Evolutionary conservation across 2,888 invertebrate species (phyloP).

Genomic region (Phoenoteleia sp.): DNA sequence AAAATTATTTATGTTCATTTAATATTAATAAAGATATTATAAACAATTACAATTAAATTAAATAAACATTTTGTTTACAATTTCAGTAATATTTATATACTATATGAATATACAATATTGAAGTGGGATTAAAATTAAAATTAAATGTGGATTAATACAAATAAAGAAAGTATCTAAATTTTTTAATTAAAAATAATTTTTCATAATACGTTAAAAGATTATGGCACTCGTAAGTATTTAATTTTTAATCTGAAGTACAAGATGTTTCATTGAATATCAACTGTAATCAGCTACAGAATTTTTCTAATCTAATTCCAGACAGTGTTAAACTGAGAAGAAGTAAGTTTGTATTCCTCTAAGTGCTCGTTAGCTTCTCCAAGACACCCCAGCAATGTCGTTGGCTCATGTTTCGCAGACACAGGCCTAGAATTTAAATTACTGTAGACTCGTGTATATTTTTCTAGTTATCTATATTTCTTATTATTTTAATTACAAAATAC

Average conservation of each 20-base stretch:
- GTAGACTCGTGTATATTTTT: conserved; percentile 8
- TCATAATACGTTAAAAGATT: too few species aligned
- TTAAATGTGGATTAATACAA: too few species aligned
- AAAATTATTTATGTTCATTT: too few species aligned
- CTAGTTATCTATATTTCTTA: not conserved
- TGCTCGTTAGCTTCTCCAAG: conserved; percentile 54
- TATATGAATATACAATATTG: too few species aligned
- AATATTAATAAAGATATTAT: too few species aligned
- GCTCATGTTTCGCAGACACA: conserved; percentile 21
- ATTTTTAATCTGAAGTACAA: not conserved
- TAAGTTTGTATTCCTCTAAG: conserved; percentile 53
- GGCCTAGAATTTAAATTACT: conserved; percentile 53
- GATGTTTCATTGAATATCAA: conserved; percentile 33
- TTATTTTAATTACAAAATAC: too few species aligned
- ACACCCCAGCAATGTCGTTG: conserved; percentile 41
- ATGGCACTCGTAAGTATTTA: conserved; percentile 1
- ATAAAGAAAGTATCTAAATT: too few species aligned
- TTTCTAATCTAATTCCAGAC: conserved; percentile 51
- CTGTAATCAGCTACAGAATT: conserved; percentile 41
- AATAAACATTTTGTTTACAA: too few species aligned
- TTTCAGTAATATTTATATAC: too few species aligned
- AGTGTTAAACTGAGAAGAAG: conserved; percentile 50
- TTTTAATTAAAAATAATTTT: too few species aligned
- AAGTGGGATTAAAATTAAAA: too few species aligned
- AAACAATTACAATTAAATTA: too few species aligned